Percentiles rank a stretch among this genome's conserved stretches.
Conservation (phyloP, 2,888 invertebrate genomes). For the Pocota personata region DNA sequence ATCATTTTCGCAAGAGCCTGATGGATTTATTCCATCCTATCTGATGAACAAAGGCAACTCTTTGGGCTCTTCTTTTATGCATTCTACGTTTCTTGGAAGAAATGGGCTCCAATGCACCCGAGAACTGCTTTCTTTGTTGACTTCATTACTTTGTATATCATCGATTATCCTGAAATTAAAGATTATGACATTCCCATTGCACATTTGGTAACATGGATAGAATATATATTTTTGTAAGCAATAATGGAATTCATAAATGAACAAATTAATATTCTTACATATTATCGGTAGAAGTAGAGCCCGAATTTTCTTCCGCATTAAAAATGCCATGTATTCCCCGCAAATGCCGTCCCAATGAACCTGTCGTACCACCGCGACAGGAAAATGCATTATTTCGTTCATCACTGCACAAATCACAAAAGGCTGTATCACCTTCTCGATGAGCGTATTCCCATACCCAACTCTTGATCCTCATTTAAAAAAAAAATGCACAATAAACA, state of each 20-base stretch:
- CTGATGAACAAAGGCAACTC: neutral
- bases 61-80: neutral
- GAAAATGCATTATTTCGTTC: neutral
- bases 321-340: neutral
- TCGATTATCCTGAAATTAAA: neutral
- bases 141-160: neutral
- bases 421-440: constrained; percentile 8
- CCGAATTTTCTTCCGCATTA: neutral
- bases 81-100: neutral
- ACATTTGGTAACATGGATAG: too few relatives aligned
- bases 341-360: neutral
- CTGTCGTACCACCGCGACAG: neutral
- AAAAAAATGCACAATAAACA: too few relatives aligned
- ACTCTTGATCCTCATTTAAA: constrained; percentile 1
- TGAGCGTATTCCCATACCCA: constrained; percentile 31
- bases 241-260: neutral
- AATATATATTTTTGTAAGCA: too few relatives aligned
- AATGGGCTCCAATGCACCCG: neutral
- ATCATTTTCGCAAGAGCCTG: constrained; percentile 29
- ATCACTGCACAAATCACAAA: constrained; percentile 21
- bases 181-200: neutral
- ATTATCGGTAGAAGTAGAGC: neutral
- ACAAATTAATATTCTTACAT: neutral
- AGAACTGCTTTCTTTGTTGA: neutral
- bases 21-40: neutral